Evolutionary conservation across 2,888 invertebrate species (phyloP).

Genomic region (Bombyx huttoni): DNA sequence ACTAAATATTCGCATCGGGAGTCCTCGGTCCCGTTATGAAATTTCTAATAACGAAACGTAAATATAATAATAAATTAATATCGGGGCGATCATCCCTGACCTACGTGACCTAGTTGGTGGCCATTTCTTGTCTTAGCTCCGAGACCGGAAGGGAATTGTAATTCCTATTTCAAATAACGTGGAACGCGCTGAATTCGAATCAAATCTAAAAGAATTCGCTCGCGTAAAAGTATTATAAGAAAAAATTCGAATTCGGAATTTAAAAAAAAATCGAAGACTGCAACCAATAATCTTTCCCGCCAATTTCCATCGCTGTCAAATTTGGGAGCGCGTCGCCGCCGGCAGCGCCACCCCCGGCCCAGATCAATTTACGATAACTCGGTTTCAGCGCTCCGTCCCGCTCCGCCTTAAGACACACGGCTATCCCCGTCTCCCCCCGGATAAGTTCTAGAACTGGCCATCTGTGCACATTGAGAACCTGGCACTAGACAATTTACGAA

Average conservation of each 20-base stretch:
- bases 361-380: conserved; percentile 72
- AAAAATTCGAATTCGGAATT: conserved; percentile 19
- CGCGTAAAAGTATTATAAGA: conserved; percentile 15
- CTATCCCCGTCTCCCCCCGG: conserved; percentile 59
- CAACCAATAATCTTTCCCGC: conserved; percentile 67
- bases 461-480: conserved; percentile 34
- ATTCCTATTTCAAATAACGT: neutral
- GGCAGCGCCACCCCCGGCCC: conserved; percentile 39
- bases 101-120: conserved; percentile 35
- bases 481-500: conserved; percentile 19
- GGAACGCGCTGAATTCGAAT: neutral
- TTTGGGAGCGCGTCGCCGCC: conserved; percentile 51
- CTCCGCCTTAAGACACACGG: conserved; percentile 62
- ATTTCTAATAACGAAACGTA: conserved; percentile 30
- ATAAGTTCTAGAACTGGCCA: conserved; percentile 58
- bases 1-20: conserved; percentile 11
- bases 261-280: conserved; percentile 13
- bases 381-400: conserved; percentile 59
- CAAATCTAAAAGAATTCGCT: too few relatives aligned
- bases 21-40: conserved; percentile 21
- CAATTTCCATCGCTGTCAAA: conserved; percentile 73
- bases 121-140: too few relatives aligned
- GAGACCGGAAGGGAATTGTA: too few relatives aligned
- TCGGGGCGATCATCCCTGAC: conserved; percentile 28
- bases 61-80: conserved; percentile 21